Evolutionary conservation across 1,140 invertebrate genomes (phyloP).

Genomic region (Colletes gigas): DNA sequence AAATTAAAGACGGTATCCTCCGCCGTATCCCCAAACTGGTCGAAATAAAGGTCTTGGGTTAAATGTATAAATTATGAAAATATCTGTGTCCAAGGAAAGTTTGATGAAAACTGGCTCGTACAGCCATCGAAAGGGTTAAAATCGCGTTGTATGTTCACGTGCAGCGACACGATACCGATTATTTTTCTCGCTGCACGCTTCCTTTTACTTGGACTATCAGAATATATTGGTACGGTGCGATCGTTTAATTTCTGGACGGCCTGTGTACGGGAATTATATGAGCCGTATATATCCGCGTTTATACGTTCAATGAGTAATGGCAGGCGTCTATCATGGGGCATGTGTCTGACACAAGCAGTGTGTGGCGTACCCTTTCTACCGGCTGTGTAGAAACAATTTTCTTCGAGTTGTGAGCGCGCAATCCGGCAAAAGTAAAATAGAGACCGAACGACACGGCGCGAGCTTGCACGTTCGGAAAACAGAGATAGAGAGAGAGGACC

Average conservation of each 20-base stretch:
- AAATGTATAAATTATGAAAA: too few relatives aligned
- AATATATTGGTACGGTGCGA: neutral
- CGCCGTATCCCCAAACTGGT: too few relatives aligned
- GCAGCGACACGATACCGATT: neutral
- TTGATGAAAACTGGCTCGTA: too few relatives aligned
- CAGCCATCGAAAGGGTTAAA: too few relatives aligned
- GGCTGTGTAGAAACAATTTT: slow-evolving; percentile 63
- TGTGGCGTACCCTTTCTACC: slow-evolving; percentile 41
- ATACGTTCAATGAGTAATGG: slow-evolving; percentile 70
- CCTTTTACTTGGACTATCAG: neutral
- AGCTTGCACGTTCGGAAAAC: too few relatives aligned
- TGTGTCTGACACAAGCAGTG: slow-evolving; percentile 63
- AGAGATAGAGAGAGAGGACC: slow-evolving; percentile 12
- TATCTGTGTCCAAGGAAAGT: too few relatives aligned
- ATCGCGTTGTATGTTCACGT: too few relatives aligned
- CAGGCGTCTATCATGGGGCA: slow-evolving; percentile 68
- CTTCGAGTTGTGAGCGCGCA: slow-evolving; percentile 37
- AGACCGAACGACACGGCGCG: neutral
- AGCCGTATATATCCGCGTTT: slow-evolving; percentile 58
- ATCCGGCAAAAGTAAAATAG: slow-evolving; percentile 11
- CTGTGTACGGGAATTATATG: slow-evolving; percentile 41
- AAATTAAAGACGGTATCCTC: too few relatives aligned
- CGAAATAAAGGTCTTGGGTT: too few relatives aligned
- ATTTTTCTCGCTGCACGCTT: neutral
- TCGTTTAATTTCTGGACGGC: slow-evolving; percentile 19